Percentiles rank a stretch among this genome's conserved stretches.
phyloP scores from a whole-genome alignment of 1,140 invertebrate genomes.

The Zaprionus ornatus region DNA sequence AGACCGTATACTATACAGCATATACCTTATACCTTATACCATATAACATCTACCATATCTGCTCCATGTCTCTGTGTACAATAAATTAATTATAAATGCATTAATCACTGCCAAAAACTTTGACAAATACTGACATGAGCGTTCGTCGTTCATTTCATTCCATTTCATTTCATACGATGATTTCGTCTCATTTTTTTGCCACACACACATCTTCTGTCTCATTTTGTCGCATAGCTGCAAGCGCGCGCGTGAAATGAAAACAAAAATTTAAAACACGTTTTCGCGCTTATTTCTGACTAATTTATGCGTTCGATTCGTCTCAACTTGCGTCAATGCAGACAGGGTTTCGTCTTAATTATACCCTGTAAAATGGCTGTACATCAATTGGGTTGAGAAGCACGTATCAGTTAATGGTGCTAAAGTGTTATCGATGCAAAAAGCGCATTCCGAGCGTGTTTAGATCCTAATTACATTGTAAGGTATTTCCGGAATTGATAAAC shows the following conservation, averaged over 20 bases:
- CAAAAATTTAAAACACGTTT: conserved; percentile 82
- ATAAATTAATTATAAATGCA: conserved; percentile 83
- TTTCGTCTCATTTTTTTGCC: conserved; percentile 30
- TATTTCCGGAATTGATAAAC: neutral
- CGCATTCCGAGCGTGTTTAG: neutral
- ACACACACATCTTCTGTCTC: conserved; percentile 23
- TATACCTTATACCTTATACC: neutral
- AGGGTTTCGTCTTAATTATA: conserved; percentile 59
- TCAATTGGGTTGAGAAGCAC: neutral
- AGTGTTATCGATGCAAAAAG: neutral
- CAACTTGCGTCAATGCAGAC: conserved; percentile 45
- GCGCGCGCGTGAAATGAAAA: conserved; percentile 65
- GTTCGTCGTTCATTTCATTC: conserved; percentile 56
- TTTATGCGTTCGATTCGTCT: conserved; percentile 77
- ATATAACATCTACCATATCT: neutral
- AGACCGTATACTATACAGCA: neutral
- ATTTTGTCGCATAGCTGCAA: neutral
- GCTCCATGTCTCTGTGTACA: conserved; percentile 52
- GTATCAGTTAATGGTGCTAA: neutral
- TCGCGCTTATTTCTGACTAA: conserved; percentile 79
- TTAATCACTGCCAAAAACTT: conserved; percentile 81
- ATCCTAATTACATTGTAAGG: neutral
- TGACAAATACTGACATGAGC: conserved; percentile 82
- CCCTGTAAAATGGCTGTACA: conserved; percentile 9
- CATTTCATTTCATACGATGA: conserved; percentile 30